These are phyloP conservation scores for Cacoxenus indagator DNA, from an alignment of 2,888 invertebrate genomes.

Conservation along the genomic window DNA sequence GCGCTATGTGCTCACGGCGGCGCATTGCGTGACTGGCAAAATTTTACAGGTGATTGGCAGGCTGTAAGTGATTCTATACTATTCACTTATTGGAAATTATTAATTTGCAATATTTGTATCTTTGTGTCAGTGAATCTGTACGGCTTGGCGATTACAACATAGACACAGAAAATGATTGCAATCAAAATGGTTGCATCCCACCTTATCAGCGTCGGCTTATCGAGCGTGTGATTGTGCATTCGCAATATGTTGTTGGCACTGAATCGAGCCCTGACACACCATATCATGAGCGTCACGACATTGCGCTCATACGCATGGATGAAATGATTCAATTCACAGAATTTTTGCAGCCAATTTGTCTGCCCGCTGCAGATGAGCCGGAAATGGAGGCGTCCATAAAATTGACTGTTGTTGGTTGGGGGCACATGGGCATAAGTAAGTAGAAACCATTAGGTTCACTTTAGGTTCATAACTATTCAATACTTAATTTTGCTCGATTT, in stretches of 20 bases:
- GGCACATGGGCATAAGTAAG: conserved; percentile 70
- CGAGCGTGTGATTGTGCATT: conserved; percentile 76
- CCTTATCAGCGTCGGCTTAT: conserved; percentile 73
- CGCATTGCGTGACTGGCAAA: conserved; percentile 73
- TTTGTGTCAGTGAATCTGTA: conserved; percentile 43
- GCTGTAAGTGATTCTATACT: conserved; percentile 69
- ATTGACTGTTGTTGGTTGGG: conserved; percentile 76
- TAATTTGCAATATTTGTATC: neutral
- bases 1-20: conserved; percentile 74
- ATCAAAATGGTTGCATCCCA: conserved; percentile 70
- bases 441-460: neutral
- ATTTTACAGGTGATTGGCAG: conserved; percentile 71
- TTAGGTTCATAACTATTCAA: no score
- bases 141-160: conserved; percentile 59
- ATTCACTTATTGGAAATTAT: neutral
- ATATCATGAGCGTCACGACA: conserved; percentile 76
- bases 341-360: conserved; percentile 74
- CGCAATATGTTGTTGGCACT: conserved; percentile 70
- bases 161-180: conserved; percentile 50
- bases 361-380: conserved; percentile 66
- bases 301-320: conserved; percentile 77
- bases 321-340: conserved; percentile 72
- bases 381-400: conserved; percentile 26
- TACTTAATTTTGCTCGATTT: no score
- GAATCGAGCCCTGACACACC: neutral